phyloP scores from a whole-genome alignment of 2,113 vertebrate species.

The Peromyscus maniculatus region DNA sequence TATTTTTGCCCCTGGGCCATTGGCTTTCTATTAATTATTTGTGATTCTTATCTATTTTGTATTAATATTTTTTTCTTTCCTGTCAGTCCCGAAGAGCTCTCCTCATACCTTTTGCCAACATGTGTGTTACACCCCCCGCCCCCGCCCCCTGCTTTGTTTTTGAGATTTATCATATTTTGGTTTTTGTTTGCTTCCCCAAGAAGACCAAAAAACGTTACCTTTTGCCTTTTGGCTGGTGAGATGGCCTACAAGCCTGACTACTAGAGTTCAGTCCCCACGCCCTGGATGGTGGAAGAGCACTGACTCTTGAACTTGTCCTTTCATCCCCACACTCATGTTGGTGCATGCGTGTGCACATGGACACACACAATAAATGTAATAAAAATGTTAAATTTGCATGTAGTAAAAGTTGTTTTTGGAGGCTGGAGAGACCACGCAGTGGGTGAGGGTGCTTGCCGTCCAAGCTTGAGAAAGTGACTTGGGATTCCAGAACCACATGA shows the following conservation, averaged over 20 bases:
- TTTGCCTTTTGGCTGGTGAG: neutral
- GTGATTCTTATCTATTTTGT: conserved; percentile 16
- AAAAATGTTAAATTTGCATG: neutral
- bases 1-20: conserved; percentile 43
- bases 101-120: neutral
- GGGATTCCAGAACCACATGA: no score
- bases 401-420: neutral
- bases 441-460: neutral
- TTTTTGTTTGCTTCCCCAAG: conserved; percentile 36
- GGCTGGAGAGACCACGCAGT: neutral
- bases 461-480: no score
- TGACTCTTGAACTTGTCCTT: neutral
- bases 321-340: no score
- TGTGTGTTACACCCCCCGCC: neutral
- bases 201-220: neutral
- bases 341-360: neutral
- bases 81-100: neutral
- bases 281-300: neutral
- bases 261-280: neutral
- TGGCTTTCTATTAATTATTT: conserved; percentile 63
- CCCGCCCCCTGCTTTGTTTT: neutral
- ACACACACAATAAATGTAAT: neutral
- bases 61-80: conserved; percentile 7
- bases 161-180: conserved; percentile 49
- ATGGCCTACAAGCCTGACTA: neutral